Evolutionary conservation across 2,113 vertebrate genomes (phyloP).

Genomic region (Octodon degus): DNA sequence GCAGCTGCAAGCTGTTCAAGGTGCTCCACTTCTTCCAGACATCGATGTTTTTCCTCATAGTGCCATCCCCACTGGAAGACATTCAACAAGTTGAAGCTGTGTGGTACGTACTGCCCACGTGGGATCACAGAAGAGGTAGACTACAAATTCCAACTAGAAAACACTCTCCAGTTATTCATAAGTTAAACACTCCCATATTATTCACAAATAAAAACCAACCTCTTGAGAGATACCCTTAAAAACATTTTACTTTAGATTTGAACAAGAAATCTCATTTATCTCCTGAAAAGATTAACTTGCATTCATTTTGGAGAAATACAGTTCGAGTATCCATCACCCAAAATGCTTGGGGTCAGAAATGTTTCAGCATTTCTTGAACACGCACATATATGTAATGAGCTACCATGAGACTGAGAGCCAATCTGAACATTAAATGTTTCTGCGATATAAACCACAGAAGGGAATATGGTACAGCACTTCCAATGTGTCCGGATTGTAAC

Average conservation of each 20-base stretch:
- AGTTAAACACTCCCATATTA: too few relatives aligned
- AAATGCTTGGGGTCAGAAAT: not conserved
- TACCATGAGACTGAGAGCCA: not conserved
- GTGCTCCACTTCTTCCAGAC: constrained; percentile 99
- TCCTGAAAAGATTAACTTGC: not conserved
- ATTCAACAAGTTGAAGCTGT: not conserved
- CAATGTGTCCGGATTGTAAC: too few relatives aligned
- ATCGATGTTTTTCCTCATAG: constrained; percentile 98
- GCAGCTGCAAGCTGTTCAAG: constrained; percentile 96
- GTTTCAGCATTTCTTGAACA: not conserved
- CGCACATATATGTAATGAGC: not conserved
- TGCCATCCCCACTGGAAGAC: constrained; percentile 94
- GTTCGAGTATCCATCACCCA: too few relatives aligned
- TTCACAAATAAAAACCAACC: not conserved
- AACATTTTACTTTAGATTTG: not conserved
- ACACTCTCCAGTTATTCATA: not conserved
- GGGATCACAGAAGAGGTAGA: not conserved
- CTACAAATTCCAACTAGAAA: not conserved
- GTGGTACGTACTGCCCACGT: accelerated
- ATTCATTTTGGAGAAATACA: not conserved
- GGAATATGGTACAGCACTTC: not conserved
- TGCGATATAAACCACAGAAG: not conserved
- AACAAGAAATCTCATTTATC: not conserved
- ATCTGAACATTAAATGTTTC: not conserved
- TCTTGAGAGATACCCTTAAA: not conserved